phyloP scores from a whole-genome alignment of 1,140 invertebrate species.

The Notospermus geniculatus region DNA sequence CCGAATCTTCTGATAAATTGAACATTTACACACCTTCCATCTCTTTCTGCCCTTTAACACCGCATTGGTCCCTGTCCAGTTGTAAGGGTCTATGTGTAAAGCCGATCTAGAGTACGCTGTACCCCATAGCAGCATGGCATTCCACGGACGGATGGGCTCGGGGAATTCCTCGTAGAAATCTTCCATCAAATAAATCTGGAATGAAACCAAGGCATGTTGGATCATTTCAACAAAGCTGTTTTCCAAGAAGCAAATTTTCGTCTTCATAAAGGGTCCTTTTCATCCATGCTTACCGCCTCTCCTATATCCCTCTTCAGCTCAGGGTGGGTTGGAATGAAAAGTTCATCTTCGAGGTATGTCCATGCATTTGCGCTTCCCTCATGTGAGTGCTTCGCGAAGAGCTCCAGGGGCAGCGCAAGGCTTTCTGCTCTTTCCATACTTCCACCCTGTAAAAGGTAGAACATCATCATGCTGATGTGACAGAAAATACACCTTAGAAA shows the following conservation, averaged over 20 bases:
- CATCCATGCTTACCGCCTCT: constrained; percentile 36
- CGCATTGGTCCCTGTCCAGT: constrained; percentile 55
- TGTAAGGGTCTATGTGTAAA: constrained; percentile 55
- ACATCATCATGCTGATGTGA: constrained; percentile 27
- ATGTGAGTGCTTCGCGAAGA: constrained; percentile 28
- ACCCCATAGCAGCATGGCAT: constrained; percentile 52
- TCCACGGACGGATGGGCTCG: constrained; percentile 44
- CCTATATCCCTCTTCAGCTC: constrained; percentile 38
- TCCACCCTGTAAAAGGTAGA: too few species aligned
- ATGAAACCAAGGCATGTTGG: too few species aligned
- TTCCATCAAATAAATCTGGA: constrained; percentile 41
- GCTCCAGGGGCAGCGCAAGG: constrained; percentile 28
- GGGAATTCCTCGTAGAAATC: constrained; percentile 52
- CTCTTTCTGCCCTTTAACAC: constrained; percentile 46
- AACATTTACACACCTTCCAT: too few species aligned
- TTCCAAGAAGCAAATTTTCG: too few species aligned
- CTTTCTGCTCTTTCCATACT: constrained; percentile 26
- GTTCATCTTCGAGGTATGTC: constrained; percentile 52
- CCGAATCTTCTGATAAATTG: too few species aligned
- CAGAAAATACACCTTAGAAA: too few species aligned
- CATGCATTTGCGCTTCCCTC: constrained; percentile 25
- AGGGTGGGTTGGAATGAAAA: constrained; percentile 43
- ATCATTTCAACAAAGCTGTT: too few species aligned
- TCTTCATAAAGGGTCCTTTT: not conserved
- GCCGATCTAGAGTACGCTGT: constrained; percentile 44